phyloP scores from a whole-genome alignment of 1,140 invertebrate genomes.

The Nylanderia fulva region DNA sequence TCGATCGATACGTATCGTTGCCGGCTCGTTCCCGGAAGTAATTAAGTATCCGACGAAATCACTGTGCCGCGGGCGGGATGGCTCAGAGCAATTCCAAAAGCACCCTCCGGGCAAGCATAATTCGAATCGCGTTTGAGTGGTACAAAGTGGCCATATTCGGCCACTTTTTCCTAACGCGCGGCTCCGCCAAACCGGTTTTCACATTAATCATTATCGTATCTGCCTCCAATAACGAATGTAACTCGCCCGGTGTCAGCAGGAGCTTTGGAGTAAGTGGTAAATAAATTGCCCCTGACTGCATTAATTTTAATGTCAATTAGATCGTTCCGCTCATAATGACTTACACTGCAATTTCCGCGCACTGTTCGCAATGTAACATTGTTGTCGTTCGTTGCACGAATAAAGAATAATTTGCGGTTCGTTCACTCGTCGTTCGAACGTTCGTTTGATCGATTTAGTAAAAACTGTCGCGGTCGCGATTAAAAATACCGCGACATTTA shows the following conservation, averaged over 20 bases:
- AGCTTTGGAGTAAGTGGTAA: slow-evolving; percentile 71
- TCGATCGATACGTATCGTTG: slow-evolving; percentile 55
- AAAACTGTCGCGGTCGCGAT: slow-evolving; percentile 14
- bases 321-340: slow-evolving; percentile 68
- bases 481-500: slow-evolving; percentile 7
- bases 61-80: slow-evolving; percentile 50
- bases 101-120: slow-evolving; percentile 59
- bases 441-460: slow-evolving; percentile 5
- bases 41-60: slow-evolving; percentile 68
- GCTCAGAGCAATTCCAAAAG: slow-evolving; percentile 43
- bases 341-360: slow-evolving; percentile 56
- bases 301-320: slow-evolving; percentile 77
- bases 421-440: neutral
- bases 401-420: slow-evolving; percentile 34
- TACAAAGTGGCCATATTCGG: slow-evolving; percentile 72
- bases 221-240: slow-evolving; percentile 73
- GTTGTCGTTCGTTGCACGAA: slow-evolving; percentile 35
- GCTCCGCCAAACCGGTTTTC: slow-evolving; percentile 72
- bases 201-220: slow-evolving; percentile 78
- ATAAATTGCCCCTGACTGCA: slow-evolving; percentile 77
- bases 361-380: slow-evolving; percentile 21
- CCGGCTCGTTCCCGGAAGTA: slow-evolving; percentile 49
- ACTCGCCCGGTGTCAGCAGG: slow-evolving; percentile 67
- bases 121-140: slow-evolving; percentile 60
- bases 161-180: slow-evolving; percentile 68